phyloP scores from a whole-genome alignment of 2,113 vertebrate genomes.

The Sebastes fasciatus region DNA sequence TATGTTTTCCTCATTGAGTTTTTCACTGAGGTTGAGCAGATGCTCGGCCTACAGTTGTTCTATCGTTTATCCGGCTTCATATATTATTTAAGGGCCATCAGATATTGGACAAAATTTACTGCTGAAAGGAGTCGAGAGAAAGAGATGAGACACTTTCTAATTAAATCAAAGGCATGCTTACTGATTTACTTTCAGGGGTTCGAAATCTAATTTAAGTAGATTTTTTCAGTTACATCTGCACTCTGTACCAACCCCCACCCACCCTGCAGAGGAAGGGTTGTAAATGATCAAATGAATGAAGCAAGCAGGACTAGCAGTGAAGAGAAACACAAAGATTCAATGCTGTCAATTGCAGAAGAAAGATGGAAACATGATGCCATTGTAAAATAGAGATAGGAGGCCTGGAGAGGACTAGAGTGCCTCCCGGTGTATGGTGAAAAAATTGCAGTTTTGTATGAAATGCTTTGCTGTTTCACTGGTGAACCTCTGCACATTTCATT shows the following conservation, averaged over 20 bases:
- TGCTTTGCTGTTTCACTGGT: neutral
- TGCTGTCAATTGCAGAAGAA: conserved; percentile 22
- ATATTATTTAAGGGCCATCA: neutral
- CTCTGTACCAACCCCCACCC: neutral
- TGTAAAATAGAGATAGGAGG: neutral
- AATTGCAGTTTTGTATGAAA: conserved; percentile 6
- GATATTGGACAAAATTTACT: neutral
- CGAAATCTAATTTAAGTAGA: conserved; percentile 23
- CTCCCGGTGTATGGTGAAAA: conserved; percentile 50
- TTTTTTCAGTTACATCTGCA: conserved; percentile 7
- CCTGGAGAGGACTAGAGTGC: conserved; percentile 60
- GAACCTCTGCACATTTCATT: neutral
- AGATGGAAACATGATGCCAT: neutral
- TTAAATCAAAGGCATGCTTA: conserved; percentile 8
- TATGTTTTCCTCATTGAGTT: neutral
- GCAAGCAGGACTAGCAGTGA: conserved; percentile 4
- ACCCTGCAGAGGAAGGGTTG: conserved; percentile 11
- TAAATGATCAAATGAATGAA: conserved; percentile 39
- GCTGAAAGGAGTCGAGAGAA: neutral
- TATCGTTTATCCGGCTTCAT: neutral
- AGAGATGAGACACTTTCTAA: conserved; percentile 9
- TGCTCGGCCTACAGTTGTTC: neutral
- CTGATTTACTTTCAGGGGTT: conserved; percentile 20
- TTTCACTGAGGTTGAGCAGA: neutral
- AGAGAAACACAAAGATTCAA: conserved; percentile 23